These are phyloP conservation scores for Seriola quinqueradiata DNA, from an alignment of 2,113 vertebrate genomes.

Conservation along the genomic window DNA sequence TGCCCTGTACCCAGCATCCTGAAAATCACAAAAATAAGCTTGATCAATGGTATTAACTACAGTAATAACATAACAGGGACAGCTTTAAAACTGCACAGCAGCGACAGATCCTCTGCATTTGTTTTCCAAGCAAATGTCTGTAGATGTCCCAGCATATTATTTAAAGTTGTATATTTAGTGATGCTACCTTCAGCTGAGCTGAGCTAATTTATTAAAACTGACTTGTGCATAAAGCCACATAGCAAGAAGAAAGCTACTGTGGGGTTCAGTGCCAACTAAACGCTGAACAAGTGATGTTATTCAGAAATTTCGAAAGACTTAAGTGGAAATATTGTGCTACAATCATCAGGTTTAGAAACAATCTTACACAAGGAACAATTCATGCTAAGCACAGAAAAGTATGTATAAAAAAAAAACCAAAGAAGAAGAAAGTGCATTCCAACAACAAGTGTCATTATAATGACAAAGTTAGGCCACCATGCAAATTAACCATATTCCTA, in stretches of 20 bases:
- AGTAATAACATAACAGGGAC: conserved; percentile 38
- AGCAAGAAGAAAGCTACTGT: conserved; percentile 43
- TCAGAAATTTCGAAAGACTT: conserved; percentile 33
- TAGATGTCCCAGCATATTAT: conserved; percentile 35
- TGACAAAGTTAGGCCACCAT: conserved; percentile 70
- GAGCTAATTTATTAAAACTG: conserved; percentile 38
- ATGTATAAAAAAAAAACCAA: conserved; percentile 39
- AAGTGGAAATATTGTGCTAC: conserved; percentile 69
- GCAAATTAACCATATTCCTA: conserved; percentile 66
- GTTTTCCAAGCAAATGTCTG: conserved; percentile 25
- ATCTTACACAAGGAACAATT: conserved; percentile 63
- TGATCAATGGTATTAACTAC: conserved; percentile 22
- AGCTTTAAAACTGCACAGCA: conserved; percentile 39
- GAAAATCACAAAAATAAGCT: conserved; percentile 12
- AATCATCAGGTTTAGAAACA: conserved; percentile 58
- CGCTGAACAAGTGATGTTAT: conserved; percentile 15
- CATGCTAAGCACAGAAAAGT: conserved; percentile 72
- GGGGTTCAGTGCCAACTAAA: conserved; percentile 39
- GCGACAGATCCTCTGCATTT: conserved; percentile 28
- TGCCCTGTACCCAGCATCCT: neutral
- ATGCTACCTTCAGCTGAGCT: conserved; percentile 67
- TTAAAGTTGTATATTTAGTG: conserved; percentile 27
- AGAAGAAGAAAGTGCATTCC: conserved; percentile 77
- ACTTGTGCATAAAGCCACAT: conserved; percentile 51
- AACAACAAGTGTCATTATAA: conserved; percentile 64